phyloP scores from a whole-genome alignment of 2,113 vertebrate genomes.

The Phocoena phocoena region DNA sequence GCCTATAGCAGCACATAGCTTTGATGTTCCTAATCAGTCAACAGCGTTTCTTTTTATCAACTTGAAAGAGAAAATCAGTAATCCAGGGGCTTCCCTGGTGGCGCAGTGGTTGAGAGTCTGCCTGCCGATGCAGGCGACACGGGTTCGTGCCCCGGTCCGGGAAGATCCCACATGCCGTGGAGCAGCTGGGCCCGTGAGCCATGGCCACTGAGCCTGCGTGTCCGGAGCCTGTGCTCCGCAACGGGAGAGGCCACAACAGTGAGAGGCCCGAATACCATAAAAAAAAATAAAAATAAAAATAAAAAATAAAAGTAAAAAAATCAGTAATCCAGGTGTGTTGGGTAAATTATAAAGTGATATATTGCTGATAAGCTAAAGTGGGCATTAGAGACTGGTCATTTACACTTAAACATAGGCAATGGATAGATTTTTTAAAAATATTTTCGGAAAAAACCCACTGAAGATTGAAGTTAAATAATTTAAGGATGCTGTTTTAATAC shows the following conservation, averaged over 20 bases:
- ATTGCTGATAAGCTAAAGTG: background rate
- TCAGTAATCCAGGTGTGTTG: background rate
- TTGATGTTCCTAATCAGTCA: background rate
- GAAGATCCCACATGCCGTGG: too few relatives aligned
- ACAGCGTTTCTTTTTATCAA: rapidly evolving
- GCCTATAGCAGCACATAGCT: background rate
- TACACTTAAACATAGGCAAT: background rate
- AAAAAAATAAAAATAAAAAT: too few relatives aligned
- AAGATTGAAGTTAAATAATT: conserved; percentile 46
- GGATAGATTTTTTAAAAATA: background rate
- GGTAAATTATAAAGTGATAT: background rate
- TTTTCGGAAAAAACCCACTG: background rate
- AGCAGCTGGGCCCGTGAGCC: too few relatives aligned
- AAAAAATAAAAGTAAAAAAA: background rate
- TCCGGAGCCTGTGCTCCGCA: too few relatives aligned
- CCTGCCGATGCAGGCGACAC: too few relatives aligned
- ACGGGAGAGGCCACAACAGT: too few relatives aligned
- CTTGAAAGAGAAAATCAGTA: background rate
- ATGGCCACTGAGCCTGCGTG: too few relatives aligned
- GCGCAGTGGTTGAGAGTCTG: too few relatives aligned
- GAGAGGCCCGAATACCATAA: too few relatives aligned
- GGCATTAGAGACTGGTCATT: background rate
- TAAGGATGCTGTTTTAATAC: background rate
- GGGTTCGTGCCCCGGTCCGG: too few relatives aligned
- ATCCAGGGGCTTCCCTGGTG: background rate